A percentile compares a stretch with the other conserved stretches of the same genome.
phyloP scores from a whole-genome alignment of 2,113 vertebrate species.

The Oncorhynchus kisutch region DNA sequence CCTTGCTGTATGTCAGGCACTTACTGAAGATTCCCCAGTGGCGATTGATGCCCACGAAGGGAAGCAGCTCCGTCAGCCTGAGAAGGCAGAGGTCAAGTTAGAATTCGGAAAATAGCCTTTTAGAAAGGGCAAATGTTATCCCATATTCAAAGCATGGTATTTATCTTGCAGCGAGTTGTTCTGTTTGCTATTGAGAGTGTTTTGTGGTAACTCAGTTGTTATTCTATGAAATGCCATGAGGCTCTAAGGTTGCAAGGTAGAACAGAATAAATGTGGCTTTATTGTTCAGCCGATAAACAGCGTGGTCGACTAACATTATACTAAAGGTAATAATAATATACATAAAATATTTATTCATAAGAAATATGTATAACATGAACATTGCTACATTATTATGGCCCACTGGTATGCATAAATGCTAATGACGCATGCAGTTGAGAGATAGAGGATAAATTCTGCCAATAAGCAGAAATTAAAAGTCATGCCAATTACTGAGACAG shows the following conservation, averaged over 20 bases:
- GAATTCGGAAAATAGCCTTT: not conserved
- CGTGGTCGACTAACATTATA: no score
- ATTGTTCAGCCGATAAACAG: no score
- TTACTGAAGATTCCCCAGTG: slow-evolving; percentile 85
- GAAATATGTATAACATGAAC: not conserved
- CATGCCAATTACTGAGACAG: not conserved
- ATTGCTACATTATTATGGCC: not conserved
- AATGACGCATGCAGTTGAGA: not conserved
- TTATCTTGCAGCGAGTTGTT: not conserved
- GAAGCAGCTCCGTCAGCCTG: slow-evolving; percentile 82
- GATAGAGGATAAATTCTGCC: not conserved
- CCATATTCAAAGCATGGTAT: not conserved
- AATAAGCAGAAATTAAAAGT: not conserved
- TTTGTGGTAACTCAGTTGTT: not conserved
- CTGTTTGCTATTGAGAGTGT: not conserved
- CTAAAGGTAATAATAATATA: not conserved
- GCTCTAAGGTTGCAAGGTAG: not conserved
- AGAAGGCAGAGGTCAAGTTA: slow-evolving; percentile 5
- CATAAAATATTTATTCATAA: not conserved
- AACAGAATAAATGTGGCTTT: not conserved
- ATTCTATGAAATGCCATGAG: not conserved
- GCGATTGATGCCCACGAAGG: slow-evolving; percentile 80
- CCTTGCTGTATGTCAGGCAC: slow-evolving; percentile 86
- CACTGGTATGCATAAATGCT: not conserved
- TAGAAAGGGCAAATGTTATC: not conserved